phyloP scores from a whole-genome alignment of 2,888 invertebrate genomes.

The Endotricha flammealis region DNA sequence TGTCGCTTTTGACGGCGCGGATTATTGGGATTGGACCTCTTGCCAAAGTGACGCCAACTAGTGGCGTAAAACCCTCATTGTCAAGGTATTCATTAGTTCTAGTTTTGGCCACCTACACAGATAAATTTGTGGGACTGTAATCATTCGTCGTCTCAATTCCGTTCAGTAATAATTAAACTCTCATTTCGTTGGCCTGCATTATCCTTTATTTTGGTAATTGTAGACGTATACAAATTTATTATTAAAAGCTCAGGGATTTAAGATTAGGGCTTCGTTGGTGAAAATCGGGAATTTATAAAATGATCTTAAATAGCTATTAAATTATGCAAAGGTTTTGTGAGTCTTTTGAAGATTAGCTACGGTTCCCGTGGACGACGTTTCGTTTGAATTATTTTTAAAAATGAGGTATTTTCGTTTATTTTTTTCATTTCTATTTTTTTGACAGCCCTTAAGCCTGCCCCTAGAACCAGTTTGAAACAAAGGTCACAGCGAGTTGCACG shows the following conservation, averaged over 20 bases:
- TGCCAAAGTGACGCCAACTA: no score
- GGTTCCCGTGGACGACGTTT: conserved; percentile 22
- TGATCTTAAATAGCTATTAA: conserved; percentile 45
- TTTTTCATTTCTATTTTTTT: no score
- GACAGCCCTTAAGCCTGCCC: no score
- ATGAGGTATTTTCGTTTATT: background rate
- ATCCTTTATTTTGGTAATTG: conserved; percentile 21
- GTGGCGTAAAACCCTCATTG: no score
- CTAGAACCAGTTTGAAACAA: no score
- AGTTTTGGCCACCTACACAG: no score
- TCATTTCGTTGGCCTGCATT: background rate
- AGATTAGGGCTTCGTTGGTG: conserved; percentile 28
- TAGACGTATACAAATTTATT: conserved; percentile 32
- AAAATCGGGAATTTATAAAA: conserved; percentile 35
- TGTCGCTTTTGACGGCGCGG: no score
- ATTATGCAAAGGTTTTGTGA: conserved; percentile 42
- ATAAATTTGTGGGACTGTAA: no score
- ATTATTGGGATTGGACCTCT: no score
- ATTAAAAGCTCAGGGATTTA: conserved; percentile 39
- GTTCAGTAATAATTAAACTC: background rate
- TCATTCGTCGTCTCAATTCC: no score
- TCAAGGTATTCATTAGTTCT: no score
- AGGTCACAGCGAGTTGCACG: no score
- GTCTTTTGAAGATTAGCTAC: conserved; percentile 41
- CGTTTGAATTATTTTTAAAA: background rate